phyloP scores from a whole-genome alignment of 30 jellyfish, hydroid and myxozoan species.

The Sanderia malayensis region DNA sequence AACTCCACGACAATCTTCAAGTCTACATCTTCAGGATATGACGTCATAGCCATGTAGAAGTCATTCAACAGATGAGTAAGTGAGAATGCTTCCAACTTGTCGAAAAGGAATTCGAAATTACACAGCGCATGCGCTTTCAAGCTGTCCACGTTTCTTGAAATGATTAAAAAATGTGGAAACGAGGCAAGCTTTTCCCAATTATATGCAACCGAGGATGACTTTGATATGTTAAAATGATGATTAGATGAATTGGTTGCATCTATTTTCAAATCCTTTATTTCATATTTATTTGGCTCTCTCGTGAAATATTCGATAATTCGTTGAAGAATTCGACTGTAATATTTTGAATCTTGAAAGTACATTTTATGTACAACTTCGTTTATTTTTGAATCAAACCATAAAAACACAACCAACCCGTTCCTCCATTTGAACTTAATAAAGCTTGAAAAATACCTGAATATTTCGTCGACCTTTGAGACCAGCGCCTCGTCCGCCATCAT shows the following conservation, averaged over 20 bases:
- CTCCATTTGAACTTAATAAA: constrained; percentile 29
- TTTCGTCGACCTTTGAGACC: neutral
- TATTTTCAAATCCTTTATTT: neutral
- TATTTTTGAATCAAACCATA: constrained; percentile 39
- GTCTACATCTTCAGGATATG: constrained; percentile 47
- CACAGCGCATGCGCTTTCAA: constrained; percentile 43
- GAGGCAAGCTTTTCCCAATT: constrained; percentile 38
- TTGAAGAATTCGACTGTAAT: neutral
- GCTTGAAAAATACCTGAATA: constrained; percentile 17
- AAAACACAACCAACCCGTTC: constrained; percentile 22
- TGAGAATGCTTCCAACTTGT: constrained; percentile 48
- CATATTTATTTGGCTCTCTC: constrained; percentile 32
- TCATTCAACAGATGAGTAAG: constrained; percentile 55
- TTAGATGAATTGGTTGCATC: no score
- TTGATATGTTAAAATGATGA: no score
- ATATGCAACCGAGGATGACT: no score
- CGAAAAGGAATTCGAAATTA: constrained; percentile 43
- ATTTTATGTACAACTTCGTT: constrained; percentile 26
- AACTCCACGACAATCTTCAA: constrained; percentile 48
- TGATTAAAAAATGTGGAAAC: constrained; percentile 34
- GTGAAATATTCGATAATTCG: constrained; percentile 11
- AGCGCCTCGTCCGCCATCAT: neutral
- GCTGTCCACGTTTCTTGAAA: neutral
- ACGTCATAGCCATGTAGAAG: constrained; percentile 30
- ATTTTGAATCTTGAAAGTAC: constrained; percentile 5